Percentiles rank a stretch among this genome's conserved stretches.
phyloP scores from a whole-genome alignment of 2,888 invertebrate species.

The Penaeus monodon region DNA sequence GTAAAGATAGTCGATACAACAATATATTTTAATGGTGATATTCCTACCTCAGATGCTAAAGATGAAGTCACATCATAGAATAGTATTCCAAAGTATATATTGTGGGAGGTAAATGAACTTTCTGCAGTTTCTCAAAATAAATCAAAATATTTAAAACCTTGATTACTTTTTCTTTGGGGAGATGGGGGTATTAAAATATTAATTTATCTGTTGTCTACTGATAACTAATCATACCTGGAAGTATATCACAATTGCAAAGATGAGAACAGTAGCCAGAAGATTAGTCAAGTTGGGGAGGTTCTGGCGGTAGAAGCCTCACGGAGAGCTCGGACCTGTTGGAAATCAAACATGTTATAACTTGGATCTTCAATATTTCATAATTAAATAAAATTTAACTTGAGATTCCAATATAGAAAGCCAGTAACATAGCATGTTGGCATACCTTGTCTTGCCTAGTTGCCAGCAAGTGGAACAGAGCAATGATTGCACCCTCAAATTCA shows the following conservation, averaged over 20 bases:
- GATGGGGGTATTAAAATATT: too few relatives aligned
- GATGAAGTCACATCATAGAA: too few relatives aligned
- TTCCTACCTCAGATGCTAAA: too few relatives aligned
- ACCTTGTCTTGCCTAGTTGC: slow-evolving; percentile 98
- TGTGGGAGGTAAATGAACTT: too few relatives aligned
- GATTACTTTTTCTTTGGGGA: too few relatives aligned
- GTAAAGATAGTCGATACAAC: too few relatives aligned
- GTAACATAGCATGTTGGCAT: neutral
- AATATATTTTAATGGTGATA: too few relatives aligned
- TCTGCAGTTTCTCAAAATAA: too few relatives aligned
- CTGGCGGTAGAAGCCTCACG: slow-evolving; percentile 98
- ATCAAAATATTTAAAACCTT: too few relatives aligned
- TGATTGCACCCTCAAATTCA: slow-evolving; percentile 99
- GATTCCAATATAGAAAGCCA: neutral
- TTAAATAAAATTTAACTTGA: neutral
- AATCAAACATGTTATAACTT: neutral
- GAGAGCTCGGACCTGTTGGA: slow-evolving; percentile 81
- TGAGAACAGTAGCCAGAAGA: slow-evolving; percentile 94
- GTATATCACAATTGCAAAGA: slow-evolving; percentile 99
- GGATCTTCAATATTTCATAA: neutral
- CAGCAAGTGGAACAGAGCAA: slow-evolving; percentile 97
- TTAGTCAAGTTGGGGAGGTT: slow-evolving; percentile 99
- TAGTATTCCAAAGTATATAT: too few relatives aligned
- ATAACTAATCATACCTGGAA: slow-evolving; percentile 83
- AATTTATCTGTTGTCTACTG: neutral